Percentiles rank a stretch among this genome's conserved stretches.
These are phyloP conservation scores for Acanthopagrus latus DNA, from an alignment of 2,797 vertebrate genomes.

Conservation along the genomic window DNA sequence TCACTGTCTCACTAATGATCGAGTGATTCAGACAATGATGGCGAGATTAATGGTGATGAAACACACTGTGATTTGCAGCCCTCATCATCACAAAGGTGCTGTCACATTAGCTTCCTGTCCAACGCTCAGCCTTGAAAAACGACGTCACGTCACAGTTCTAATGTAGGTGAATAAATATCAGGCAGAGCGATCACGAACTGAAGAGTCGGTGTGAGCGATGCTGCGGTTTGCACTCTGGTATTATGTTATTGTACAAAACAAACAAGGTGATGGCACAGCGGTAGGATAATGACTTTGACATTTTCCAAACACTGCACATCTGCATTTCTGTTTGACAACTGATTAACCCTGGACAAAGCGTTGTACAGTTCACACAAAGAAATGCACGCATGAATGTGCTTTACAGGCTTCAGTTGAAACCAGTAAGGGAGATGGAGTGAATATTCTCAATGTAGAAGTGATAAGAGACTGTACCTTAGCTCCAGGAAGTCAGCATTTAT, in stretches of 20 bases:
- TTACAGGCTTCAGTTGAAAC: not conserved
- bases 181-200: not conserved
- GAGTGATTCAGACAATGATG: not conserved
- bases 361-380: not conserved
- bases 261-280: conserved; percentile 7
- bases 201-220: not conserved
- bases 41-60: not conserved
- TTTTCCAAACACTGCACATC: conserved; percentile 4
- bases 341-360: not conserved
- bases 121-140: not conserved
- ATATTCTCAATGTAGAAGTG: not conserved
- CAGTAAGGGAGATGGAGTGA: not conserved
- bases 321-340: conserved; percentile 8
- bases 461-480: not conserved
- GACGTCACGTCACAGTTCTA: not conserved
- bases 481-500: not conserved
- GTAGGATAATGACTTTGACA: not conserved
- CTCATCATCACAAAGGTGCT: not conserved
- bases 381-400: not conserved
- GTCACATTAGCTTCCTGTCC: not conserved
- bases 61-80: not conserved
- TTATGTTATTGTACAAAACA: not conserved
- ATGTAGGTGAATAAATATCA: not conserved
- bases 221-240: not conserved
- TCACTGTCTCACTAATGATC: not conserved